Base-by-base conservation (phyloP, 2,797 vertebrate species). In the Tenualosa ilisha region DNA sequence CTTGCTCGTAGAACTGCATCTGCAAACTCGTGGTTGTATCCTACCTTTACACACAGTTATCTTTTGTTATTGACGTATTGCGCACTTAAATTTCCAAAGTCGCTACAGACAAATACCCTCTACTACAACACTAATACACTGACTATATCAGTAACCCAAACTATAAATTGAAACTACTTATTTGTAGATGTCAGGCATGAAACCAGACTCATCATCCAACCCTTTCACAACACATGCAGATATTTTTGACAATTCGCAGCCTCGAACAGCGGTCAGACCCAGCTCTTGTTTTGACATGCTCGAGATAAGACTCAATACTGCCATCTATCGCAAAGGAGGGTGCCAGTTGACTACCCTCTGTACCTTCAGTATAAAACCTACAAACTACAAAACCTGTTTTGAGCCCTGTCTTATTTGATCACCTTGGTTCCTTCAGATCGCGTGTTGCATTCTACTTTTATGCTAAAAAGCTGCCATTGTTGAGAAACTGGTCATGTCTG, bases 181-280 rank as follows among this genome's bases (percentile, higher is more conserved):
- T 22, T 75, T 40, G 31, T 17, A 75, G 13, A 40, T 75, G 3
- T 20, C 40, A 75, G 13, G 12, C 68, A 40, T 40, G 1, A 17
- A 75, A 75, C 13, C 68, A 31, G 63, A 3, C 26, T 26, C 63
- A 37, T 26, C 31, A 46, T 46, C 46, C 15, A 31, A 15, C 68
- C 68, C 31, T 40, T 75, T 13, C 15, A 75, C 37, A 43, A 40
- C 68, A 43, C 68, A 75, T 12, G 11, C 68, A 17, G 68, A 37
- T 75, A 17, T 43, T 75, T 75, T 75, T 75, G 31, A 75, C 68
- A 72, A 26, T 72, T 72, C 4, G 68, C 68, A 75, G 40, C 68
- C 68, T 75, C 68, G 68, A 31, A 75, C 68, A 75, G 68, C 68
- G 68, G 68, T 75, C 68, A 75, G 68, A 40, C 13, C 37, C 31